Base-by-base conservation (phyloP, 2,888 invertebrate species). In the Cancer borealis region DNA sequence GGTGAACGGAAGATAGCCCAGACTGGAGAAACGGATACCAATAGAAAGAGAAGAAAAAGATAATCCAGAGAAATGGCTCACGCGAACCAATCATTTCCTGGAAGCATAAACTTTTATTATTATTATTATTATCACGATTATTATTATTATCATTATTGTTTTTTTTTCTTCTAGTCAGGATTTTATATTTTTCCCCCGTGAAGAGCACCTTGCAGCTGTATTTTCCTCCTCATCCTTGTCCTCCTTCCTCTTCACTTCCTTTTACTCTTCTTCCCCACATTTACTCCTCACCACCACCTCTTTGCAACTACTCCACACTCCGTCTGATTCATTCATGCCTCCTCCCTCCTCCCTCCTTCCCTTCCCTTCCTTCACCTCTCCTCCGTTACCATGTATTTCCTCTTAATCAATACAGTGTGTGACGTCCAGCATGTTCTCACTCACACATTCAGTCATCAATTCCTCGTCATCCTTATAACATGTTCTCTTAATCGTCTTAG, bases 401-500 rank as follows among this genome's bases (percentile, higher is more conserved):
- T 84, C 84, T 84, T 84, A 84, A 84, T 84, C 84, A 84, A 84
- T 84, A 39, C 84, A 84, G n/a, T 3, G 84, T 30, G 39, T 39
- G 84, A 14, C 30, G 30, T 3, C 84, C 84, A 14, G 5, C 26
- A 84, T 14, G 39, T 10, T 73, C 84, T 84, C 39, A 21, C 84
- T 84, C 17, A 6, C 66, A 39, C 30, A 10, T 39, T 39, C 14
- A 4, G 17, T 12, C 39, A 84, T 14, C 84, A 30, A 12, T 14
- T 84, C 84, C 14, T n/a, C 39, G 0, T 84, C 84, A 3, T 12
- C 30, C 26, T 30, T 84, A 30, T 30, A 21, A 84, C 79, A 8
- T 84, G 26, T 10, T 8, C 30, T 84, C 12, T 84, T 14, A 84
- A 84, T 84, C 79, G 4, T 73, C 73, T 73, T 21, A 10, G 79